phyloP scores from a whole-genome alignment of 2,113 vertebrate genomes.

The Antechinus flavipes region DNA sequence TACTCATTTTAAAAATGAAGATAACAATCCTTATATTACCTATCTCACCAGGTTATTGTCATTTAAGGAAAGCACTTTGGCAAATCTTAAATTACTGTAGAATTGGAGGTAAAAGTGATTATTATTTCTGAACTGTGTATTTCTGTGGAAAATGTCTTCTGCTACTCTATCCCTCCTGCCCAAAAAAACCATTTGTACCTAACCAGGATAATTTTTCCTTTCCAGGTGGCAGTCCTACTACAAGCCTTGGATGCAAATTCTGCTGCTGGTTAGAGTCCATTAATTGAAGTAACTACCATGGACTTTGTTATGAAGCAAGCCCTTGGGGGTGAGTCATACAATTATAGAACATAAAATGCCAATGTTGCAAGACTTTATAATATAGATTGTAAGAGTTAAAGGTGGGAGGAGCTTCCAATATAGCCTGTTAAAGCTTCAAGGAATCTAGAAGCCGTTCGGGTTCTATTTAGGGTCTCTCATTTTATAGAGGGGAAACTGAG shows the following conservation, averaged over 20 bases:
- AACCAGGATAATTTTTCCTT: background rate
- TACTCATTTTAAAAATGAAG: background rate
- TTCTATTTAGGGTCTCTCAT: background rate
- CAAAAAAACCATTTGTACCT: background rate
- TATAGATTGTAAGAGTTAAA: background rate
- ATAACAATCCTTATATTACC: background rate
- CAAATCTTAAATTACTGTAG: background rate
- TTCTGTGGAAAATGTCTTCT: background rate
- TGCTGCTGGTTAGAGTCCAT: slow-evolving; percentile 25
- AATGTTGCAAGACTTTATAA: background rate
- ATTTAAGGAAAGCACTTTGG: background rate
- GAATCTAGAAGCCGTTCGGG: background rate
- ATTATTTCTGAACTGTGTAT: background rate
- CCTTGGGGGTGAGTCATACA: slow-evolving; percentile 89
- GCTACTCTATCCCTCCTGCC: background rate
- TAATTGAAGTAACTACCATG: slow-evolving; percentile 82
- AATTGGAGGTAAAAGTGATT: background rate
- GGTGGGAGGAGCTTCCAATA: background rate
- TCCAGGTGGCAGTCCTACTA: slow-evolving; percentile 63
- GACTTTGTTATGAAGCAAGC: slow-evolving; percentile 98
- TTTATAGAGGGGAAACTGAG: background rate
- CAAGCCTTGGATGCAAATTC: slow-evolving; percentile 68
- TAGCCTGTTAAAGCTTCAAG: background rate
- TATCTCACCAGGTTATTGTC: background rate
- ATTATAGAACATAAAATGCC: background rate